Percentiles rank a stretch among this genome's conserved stretches.
phyloP scores from a whole-genome alignment of 2,797 vertebrate species.

The Smutsia gigantea region DNA sequence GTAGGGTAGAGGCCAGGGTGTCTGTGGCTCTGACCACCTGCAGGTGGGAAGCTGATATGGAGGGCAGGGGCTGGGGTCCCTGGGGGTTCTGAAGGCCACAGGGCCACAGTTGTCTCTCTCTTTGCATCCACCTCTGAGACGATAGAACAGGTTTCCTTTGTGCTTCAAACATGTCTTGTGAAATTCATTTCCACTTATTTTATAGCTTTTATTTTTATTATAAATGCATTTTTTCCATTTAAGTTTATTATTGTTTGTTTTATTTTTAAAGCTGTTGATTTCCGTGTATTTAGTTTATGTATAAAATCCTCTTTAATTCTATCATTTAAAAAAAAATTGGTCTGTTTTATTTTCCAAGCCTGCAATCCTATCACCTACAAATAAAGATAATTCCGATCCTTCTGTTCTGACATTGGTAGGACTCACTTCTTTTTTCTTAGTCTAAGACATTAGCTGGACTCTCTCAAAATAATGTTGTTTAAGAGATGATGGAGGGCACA shows the following conservation, averaged over 20 bases:
- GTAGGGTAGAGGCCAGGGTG: neutral
- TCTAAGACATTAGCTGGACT: neutral
- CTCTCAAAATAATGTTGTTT: neutral
- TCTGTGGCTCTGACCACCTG: too few relatives aligned
- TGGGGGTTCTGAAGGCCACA: neutral
- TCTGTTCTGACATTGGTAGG: neutral
- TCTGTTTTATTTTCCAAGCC: neutral
- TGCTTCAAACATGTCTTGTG: neutral
- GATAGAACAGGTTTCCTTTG: neutral
- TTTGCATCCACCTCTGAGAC: neutral
- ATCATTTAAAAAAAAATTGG: neutral
- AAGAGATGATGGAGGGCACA: neutral
- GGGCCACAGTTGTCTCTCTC: neutral
- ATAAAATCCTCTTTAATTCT: neutral
- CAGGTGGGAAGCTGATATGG: too few relatives aligned
- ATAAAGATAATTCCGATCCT: neutral
- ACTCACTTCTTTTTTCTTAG: neutral
- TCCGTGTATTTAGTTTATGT: neutral
- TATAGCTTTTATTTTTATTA: neutral
- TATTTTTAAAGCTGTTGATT: neutral
- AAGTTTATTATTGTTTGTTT: neutral
- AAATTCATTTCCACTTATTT: neutral
- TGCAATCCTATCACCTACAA: neutral
- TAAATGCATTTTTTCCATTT: neutral
- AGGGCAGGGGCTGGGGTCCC: too few relatives aligned